A percentile compares a stretch with the other conserved stretches of the same genome.
Evolutionary conservation across 2,797 vertebrate genomes (phyloP).

Genomic region (Xyrichtys novacula): DNA sequence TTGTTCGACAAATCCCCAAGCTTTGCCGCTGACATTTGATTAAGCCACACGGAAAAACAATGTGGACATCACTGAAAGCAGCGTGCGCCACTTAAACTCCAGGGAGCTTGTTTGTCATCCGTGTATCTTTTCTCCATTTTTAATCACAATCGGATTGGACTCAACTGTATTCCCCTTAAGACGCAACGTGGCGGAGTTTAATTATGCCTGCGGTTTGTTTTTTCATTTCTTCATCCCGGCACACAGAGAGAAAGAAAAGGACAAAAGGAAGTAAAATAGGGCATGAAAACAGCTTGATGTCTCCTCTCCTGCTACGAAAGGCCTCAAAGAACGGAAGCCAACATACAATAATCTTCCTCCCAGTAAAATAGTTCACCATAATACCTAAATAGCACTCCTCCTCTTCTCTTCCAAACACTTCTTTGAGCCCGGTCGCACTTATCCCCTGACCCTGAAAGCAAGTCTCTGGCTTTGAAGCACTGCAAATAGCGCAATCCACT

Average conservation of each 20-base stretch:
- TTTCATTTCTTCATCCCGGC: slow-evolving; percentile 4
- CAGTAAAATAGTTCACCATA: slow-evolving; percentile 20
- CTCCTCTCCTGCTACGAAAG: slow-evolving; percentile 23
- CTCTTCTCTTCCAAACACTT: slow-evolving; percentile 37
- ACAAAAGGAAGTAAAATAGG: not conserved
- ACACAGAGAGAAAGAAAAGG: not conserved
- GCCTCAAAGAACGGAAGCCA: slow-evolving; percentile 24
- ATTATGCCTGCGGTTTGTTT: slow-evolving; percentile 42
- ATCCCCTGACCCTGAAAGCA: slow-evolving; percentile 54
- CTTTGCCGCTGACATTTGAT: slow-evolving; percentile 71
- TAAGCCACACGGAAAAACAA: slow-evolving; percentile 73
- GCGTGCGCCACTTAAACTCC: slow-evolving; percentile 35
- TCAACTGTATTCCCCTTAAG: slow-evolving; percentile 16
- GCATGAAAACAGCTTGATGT: not conserved
- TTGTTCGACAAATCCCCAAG: slow-evolving; percentile 60
- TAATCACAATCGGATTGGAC: slow-evolving; percentile 61
- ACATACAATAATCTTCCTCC: slow-evolving; percentile 8
- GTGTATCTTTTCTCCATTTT: slow-evolving; percentile 50
- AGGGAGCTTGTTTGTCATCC: slow-evolving; percentile 57
- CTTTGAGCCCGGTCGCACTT: slow-evolving; percentile 39
- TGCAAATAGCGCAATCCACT: slow-evolving; percentile 44
- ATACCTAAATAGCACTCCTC: slow-evolving; percentile 47
- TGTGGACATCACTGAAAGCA: slow-evolving; percentile 59
- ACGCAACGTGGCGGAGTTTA: slow-evolving; percentile 41
- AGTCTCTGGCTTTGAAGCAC: slow-evolving; percentile 52